Percentiles rank a stretch among this genome's conserved stretches.
phyloP scores from a whole-genome alignment of 2,113 vertebrate species.

The Calidris pugnax region DNA sequence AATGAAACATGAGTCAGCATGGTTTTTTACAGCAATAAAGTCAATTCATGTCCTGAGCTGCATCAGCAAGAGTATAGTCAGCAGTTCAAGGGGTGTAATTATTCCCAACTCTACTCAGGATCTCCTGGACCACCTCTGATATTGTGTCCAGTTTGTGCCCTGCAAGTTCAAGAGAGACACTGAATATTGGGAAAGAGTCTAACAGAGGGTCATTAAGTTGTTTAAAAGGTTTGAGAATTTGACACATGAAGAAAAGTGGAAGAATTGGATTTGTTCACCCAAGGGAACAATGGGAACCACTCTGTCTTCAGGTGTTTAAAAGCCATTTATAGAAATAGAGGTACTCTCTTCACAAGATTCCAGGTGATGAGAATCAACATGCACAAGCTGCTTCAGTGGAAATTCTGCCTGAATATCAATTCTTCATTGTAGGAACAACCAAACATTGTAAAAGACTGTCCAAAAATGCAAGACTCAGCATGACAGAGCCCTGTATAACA shows the following conservation, averaged over 20 bases:
- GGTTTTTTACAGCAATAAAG: neutral
- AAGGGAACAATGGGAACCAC: neutral
- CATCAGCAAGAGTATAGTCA: neutral
- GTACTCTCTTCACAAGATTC: neutral
- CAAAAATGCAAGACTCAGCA: neutral
- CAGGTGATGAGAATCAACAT: neutral
- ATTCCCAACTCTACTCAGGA: neutral
- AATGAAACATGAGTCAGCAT: neutral
- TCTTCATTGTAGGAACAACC: neutral
- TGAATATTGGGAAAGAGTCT: neutral
- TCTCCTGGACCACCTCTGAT: neutral
- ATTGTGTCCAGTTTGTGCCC: neutral
- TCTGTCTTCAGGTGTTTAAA: neutral
- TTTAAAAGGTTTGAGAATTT: neutral
- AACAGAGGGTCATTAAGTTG: neutral
- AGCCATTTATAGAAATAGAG: neutral
- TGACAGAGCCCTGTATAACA: neutral
- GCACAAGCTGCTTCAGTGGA: neutral
- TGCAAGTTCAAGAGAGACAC: neutral
- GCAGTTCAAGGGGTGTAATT: neutral
- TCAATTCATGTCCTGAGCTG: neutral
- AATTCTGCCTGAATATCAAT: neutral
- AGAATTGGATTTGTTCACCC: neutral
- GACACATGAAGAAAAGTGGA: neutral
- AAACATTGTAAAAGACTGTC: neutral